Base-by-base conservation (phyloP, 2,797 vertebrate genomes). In the Acrossocheilus wenchowensis region DNA sequence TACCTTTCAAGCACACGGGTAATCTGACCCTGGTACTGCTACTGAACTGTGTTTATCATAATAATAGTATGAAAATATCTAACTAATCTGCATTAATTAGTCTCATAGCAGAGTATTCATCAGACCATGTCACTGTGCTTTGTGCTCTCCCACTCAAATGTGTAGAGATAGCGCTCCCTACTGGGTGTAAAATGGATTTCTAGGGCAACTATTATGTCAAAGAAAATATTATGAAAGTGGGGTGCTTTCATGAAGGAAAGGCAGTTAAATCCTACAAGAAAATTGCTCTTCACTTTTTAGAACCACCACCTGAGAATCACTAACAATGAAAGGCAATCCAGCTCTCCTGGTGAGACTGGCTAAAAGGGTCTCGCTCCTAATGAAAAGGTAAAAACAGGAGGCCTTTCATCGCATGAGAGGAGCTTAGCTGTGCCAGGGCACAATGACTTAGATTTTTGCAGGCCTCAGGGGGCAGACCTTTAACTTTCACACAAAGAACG, bases 161-260 rank as follows among this genome's bases (percentile, higher is more conserved):
- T 86, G 78, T 41, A 77, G 5, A 48, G 36, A n/a, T 77, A 52
- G 36, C 60, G 48, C 84, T 86, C 36, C 81, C 88, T 90, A 50
- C 68, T 89, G 89, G 71, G 30, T 84, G 23, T 41, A 26, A 48
- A 48, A 57, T 21, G 10, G 17, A 77, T 72, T 60, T 72, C 39
- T 48, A 72, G 60, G 66, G 72, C 50, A 62, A 83, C 30, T 17
- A 78, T 88, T 81, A 89, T 19, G 43, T 87, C 86, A 90, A 69
- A 80, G 12, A 17, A 54, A 36, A 48, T 72, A 41, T 77, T 60
- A 41, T 78, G 45, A 78, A 68, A 62, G 45, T 54, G 45, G 57
- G 34, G 73, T 52, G 45, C 43, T 68, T 74, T 83, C 4, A 26
- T 30, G 15, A 17, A 73, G 2, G 2, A 41, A 54, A 41, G 23